A percentile compares a stretch with the other conserved stretches of the same genome.
These are phyloP conservation scores for Caenorhabditis sp. DNA, from an alignment of 2,888 invertebrate species.

Conservation along the genomic window DNA sequence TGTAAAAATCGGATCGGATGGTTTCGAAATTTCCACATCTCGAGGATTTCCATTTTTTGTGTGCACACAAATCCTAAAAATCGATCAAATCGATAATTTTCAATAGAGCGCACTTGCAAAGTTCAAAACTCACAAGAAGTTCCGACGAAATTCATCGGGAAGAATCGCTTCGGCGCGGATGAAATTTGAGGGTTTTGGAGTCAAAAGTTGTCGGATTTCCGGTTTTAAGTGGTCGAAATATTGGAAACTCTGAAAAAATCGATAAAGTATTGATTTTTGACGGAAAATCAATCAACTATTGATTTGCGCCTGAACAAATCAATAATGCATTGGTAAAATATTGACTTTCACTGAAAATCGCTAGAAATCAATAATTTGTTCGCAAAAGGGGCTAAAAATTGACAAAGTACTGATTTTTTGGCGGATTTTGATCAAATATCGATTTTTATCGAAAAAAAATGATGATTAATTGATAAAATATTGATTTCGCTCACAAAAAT, in stretches of 20 bases:
- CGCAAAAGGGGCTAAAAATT: no score
- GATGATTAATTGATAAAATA: no score
- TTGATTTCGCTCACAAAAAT: no score
- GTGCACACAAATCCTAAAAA: constrained; percentile 43
- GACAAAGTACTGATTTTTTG: no score
- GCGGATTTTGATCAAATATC: no score
- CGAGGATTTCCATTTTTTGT: not conserved
- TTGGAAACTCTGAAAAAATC: constrained; percentile 45
- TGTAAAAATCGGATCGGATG: constrained; percentile 47
- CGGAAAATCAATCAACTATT: not conserved
- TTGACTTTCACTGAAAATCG: no score
- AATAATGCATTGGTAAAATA: no score
- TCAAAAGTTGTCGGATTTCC: constrained; percentile 22
- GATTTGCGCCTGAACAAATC: no score
- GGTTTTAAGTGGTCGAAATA: constrained; percentile 26
- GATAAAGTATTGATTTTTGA: not conserved
- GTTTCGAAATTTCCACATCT: not conserved
- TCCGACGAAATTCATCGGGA: constrained; percentile 32
- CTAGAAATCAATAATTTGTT: no score
- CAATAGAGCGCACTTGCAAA: not conserved
- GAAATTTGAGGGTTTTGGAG: constrained; percentile 13
- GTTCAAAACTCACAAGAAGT: constrained; percentile 48
- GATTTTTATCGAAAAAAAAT: no score
- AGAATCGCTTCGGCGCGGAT: constrained; percentile 30
- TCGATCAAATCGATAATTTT: not conserved